phyloP scores from a whole-genome alignment of 2,888 invertebrate genomes.

The Hybos culiciformis region DNA sequence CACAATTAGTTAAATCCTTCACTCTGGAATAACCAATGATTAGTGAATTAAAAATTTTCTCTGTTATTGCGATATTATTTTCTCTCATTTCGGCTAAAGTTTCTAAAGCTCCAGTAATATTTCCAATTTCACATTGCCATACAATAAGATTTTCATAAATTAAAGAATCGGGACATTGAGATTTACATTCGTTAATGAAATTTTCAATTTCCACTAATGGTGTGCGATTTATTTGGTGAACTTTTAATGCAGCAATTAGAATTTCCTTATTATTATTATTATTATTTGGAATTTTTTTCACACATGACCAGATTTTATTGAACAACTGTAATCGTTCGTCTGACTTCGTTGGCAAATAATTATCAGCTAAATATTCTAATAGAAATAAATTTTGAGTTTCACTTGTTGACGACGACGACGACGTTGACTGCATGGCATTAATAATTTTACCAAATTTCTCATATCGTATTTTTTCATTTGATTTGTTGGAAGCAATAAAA shows the following conservation, averaged over 20 bases:
- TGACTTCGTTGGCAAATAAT: constrained; percentile 39
- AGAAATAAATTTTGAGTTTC: constrained; percentile 29
- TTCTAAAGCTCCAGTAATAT: constrained; percentile 42
- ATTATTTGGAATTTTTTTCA: constrained; percentile 29
- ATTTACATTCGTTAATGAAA: too few relatives aligned
- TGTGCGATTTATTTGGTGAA: constrained; percentile 47
- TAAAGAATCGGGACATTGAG: constrained; percentile 28
- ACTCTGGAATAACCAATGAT: constrained; percentile 40
- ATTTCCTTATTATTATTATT: constrained; percentile 23
- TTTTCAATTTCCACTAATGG: constrained; percentile 22
- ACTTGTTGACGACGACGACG: constrained; percentile 13
- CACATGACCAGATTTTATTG: constrained; percentile 40
- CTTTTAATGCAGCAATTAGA: constrained; percentile 43
- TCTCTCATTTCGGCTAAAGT: constrained; percentile 48
- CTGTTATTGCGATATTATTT: constrained; percentile 39
- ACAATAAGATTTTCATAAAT: constrained; percentile 45
- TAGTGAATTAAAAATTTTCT: constrained; percentile 44
- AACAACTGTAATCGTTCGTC: constrained; percentile 38
- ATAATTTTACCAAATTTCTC: constrained; percentile 20
- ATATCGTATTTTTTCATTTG: constrained; percentile 17
- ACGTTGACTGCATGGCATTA: constrained; percentile 15
- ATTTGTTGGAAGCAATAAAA: too few relatives aligned
- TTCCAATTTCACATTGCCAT: constrained; percentile 43
- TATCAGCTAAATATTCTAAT: constrained; percentile 42
- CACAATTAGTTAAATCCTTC: constrained; percentile 35